Evolutionary conservation across 1,140 invertebrate genomes (phyloP), one percentile per base, ranked within the genome.

Genomic region (Melanaphis sacchari): DNA sequence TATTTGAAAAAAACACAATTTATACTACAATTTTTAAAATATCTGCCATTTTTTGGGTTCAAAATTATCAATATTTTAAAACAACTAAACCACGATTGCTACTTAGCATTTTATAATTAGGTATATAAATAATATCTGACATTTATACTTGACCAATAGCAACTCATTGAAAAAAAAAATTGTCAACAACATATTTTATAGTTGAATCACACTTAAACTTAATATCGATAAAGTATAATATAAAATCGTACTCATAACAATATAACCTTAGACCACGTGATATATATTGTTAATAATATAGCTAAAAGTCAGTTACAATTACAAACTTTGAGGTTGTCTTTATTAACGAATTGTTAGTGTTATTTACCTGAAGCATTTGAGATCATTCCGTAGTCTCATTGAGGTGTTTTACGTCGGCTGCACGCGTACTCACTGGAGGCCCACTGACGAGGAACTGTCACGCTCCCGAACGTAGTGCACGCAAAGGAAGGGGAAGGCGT

Each of bases 321-420:
- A 40, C 15, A 21, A 84, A 24, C 40, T 40, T 22, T 82, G 2
- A 38, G 24, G 0, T 40, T 38, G 3, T 84, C 24, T 31, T 85
- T 31, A 31, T 31, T 18, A 85, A 43, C 21, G 24, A 59, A 90
- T 90, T 26, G 38, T 22, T 76, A 18, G 31, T 31, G 1, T 36
- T 24, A 26, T 9, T 93, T 54, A 93, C 91, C 91, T 93, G 66
- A 24, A 49, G 36, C 91, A 81, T 49, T 93, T 15, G 91, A 93
- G 91, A 93, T 93, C 91, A 93, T 93, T 52, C 91, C 91, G 46
- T 81, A 85, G 91, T 93, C 43, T 52, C 91, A 93, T 93, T 52
- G 91, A 93, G 81, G 91, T 85, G 91, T 93, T 59, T 90, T 66
- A 41, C 43, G 91, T 43, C 22, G n/a, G 38, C 46, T 7, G 15